Evolutionary conservation across 2,113 vertebrate species (phyloP).

Genomic region (Alaudala cheleensis): DNA sequence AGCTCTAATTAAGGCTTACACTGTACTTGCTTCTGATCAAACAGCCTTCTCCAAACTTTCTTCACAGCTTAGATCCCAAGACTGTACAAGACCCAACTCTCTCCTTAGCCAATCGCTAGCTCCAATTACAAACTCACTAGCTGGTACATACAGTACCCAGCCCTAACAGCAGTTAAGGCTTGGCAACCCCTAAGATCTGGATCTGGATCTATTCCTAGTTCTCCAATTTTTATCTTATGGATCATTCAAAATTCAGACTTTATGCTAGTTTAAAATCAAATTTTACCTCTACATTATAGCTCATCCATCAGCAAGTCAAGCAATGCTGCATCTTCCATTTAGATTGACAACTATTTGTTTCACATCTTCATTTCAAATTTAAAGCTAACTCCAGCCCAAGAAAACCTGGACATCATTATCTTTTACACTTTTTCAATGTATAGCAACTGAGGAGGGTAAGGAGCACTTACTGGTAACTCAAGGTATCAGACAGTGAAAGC

Average conservation of each 20-base stretch:
- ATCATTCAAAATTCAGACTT: neutral
- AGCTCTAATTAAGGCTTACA: neutral
- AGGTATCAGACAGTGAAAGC: neutral
- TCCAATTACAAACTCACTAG: neutral
- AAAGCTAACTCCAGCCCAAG: neutral
- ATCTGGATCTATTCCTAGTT: neutral
- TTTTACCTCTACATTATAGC: neutral
- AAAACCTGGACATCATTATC: neutral
- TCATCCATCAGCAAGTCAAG: neutral
- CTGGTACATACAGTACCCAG: neutral
- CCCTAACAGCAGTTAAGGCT: neutral
- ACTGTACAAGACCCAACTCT: neutral
- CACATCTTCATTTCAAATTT: neutral
- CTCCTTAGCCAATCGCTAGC: neutral
- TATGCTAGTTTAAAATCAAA: neutral
- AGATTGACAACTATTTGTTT: neutral
- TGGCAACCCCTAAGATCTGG: neutral
- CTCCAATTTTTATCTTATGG: neutral
- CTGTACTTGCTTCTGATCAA: neutral
- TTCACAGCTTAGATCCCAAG: neutral
- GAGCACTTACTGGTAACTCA: neutral
- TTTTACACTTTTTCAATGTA: neutral
- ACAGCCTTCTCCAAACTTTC: neutral
- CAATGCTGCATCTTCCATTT: neutral
- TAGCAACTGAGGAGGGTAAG: neutral